Evolutionary conservation across 2,113 vertebrate species (phyloP).

Genomic region (Tetrax tetrax): DNA sequence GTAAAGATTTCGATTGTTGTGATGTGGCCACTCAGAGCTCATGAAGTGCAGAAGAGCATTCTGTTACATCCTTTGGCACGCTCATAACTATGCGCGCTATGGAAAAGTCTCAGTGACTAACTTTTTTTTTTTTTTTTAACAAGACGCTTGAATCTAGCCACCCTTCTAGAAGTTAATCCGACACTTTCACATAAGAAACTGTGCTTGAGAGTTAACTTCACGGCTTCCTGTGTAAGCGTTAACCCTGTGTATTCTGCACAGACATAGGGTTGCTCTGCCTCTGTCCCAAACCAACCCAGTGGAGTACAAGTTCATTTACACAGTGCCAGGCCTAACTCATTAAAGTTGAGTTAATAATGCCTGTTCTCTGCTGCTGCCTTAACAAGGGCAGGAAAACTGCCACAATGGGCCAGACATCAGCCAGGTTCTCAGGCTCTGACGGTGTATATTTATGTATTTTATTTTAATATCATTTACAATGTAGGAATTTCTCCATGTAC

Average conservation of each 20-base stretch:
- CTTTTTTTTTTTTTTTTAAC: neutral
- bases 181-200: neutral
- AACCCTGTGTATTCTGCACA: neutral
- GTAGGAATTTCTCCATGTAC: neutral
- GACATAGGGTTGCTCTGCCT: neutral
- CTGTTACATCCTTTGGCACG: neutral
- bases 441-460: neutral
- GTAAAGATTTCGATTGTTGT: neutral
- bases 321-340: neutral
- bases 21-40: neutral
- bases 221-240: neutral
- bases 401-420: neutral
- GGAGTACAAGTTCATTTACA: neutral
- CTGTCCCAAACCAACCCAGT: neutral
- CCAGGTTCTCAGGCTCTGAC: neutral
- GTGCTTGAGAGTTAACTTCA: neutral
- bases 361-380: neutral
- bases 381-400: neutral
- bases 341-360: neutral
- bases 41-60: neutral
- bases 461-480: neutral
- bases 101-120: neutral
- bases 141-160: neutral
- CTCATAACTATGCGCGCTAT: rapidly evolving
- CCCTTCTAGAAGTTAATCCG: neutral